Evolutionary conservation across 2,888 invertebrate genomes (phyloP), one percentile per base, ranked within the genome.

Genomic region (Hypolimnas misippus): DNA sequence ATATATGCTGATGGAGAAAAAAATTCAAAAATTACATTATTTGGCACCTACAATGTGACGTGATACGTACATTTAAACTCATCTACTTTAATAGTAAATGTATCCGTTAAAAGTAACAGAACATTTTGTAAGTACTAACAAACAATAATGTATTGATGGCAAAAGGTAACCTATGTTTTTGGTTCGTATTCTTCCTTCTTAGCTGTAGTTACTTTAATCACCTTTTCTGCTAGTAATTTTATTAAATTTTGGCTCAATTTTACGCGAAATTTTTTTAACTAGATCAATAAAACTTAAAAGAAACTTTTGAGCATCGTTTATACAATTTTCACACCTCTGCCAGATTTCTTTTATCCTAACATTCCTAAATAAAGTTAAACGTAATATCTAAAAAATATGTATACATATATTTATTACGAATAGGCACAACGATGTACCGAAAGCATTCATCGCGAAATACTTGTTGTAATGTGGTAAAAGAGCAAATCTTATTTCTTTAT

Each of bases 361-460:
- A 84, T 76, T 81, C 81, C 82, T 89, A 89, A 89, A 89, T 87
- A 86, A 90, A 86, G 87, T 88, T 83, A 90, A n/a, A 90, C 87
- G 83, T 85, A 89, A 86, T 77, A 85, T 83, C 87, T 89, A 90
- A 83, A 84, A 83, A 86, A 83, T 86, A 87, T 75, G 70, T 71
- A 77, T 86, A 46, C 21, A 46, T 46, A 82, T 87, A 66, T 63
- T 84, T 84, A 87, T 86, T 84, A 81, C 83, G 86, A 84, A 83
- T 72, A 84, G 89, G 87, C 87, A 86, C 89, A 82, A 76, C 73
- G 69, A 77, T 78, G 89, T 83, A 76, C 89, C 88, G 78, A 75
- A 83, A 81, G 82, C 91, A 91, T 92, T 92, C 91, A 92, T 92
- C 91, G 91, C 91, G 91, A 92, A 92, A 92, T 92, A 91, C 86